These are phyloP conservation scores for Ectropis grisescens DNA, from an alignment of 1,140 invertebrate genomes.

Conservation along the genomic window DNA sequence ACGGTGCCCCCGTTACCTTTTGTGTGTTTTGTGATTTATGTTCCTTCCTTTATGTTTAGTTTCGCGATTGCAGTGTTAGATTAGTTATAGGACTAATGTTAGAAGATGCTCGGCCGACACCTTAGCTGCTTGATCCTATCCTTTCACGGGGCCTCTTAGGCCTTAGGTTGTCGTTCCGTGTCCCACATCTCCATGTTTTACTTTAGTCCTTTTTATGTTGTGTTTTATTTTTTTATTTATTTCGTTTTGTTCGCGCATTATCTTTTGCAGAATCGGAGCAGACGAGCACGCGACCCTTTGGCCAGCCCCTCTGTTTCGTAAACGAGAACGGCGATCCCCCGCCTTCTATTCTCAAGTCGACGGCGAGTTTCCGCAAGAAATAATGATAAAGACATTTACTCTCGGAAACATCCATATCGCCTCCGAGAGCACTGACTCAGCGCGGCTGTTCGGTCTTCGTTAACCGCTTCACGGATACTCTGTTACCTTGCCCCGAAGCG, in stretches of 20 bases:
- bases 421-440: slow-evolving; percentile 33
- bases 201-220: slow-evolving; percentile 11
- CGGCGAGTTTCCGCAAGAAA: slow-evolving; percentile 66
- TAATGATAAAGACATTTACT: slow-evolving; percentile 39
- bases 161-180: background rate
- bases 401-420: slow-evolving; percentile 25
- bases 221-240: slow-evolving; percentile 43
- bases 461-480: slow-evolving; percentile 31
- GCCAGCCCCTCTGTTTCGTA: slow-evolving; percentile 78
- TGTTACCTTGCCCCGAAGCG: slow-evolving; percentile 47
- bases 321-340: slow-evolving; percentile 72
- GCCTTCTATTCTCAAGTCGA: slow-evolving; percentile 64
- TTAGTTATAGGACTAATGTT: slow-evolving; percentile 42
- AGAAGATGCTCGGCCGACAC: slow-evolving; percentile 46
- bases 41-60: slow-evolving; percentile 39
- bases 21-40: slow-evolving; percentile 44
- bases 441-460: slow-evolving; percentile 23
- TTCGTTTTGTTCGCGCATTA: slow-evolving; percentile 62
- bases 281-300: slow-evolving; percentile 79
- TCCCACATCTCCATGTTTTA: slow-evolving; percentile 11
- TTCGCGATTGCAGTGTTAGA: slow-evolving; percentile 54
- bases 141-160: slow-evolving; percentile 28
- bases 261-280: slow-evolving; percentile 70
- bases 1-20: slow-evolving; percentile 41
- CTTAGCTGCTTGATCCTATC: slow-evolving; percentile 53